Evolutionary conservation across 1,140 invertebrate genomes (phyloP).

Genomic region (Brachionus rubens): DNA sequence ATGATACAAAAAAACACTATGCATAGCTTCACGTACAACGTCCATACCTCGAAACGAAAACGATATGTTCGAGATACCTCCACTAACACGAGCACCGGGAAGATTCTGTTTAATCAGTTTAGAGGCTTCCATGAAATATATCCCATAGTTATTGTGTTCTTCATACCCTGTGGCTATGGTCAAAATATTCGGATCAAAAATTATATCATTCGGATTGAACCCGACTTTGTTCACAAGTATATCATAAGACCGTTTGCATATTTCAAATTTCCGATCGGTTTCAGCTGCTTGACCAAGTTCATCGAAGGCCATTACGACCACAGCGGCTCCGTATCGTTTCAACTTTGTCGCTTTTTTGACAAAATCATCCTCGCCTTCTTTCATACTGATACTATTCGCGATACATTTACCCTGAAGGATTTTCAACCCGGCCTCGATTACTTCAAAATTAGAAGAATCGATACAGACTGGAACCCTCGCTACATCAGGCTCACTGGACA

Average conservation of each 20-base stretch:
- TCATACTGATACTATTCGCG: conserved; percentile 67
- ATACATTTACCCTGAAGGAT: conserved; percentile 67
- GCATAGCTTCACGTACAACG: conserved; percentile 66
- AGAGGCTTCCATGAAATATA: conserved; percentile 65
- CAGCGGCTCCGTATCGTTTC: conserved; percentile 66
- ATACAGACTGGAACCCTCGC: conserved; percentile 66
- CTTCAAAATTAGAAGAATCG: conserved; percentile 66
- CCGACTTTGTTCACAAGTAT: conserved; percentile 62
- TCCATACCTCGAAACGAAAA: conserved; percentile 69
- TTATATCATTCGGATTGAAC: conserved; percentile 67
- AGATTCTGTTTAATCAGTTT: conserved; percentile 63
- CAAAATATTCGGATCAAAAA: conserved; percentile 69
- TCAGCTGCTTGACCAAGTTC: conserved; percentile 65
- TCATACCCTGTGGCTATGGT: conserved; percentile 68
- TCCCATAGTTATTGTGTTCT: conserved; percentile 66
- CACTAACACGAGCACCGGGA: conserved; percentile 64
- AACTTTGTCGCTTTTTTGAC: conserved; percentile 61
- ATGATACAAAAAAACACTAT: conserved; percentile 67
- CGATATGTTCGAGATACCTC: conserved; percentile 68
- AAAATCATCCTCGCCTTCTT: conserved; percentile 66
- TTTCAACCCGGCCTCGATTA: conserved; percentile 66
- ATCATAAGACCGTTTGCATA: conserved; percentile 64
- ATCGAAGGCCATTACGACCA: conserved; percentile 64
- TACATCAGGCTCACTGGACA: conserved; percentile 66
- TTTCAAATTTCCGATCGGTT: conserved; percentile 63